phyloP scores from a whole-genome alignment of 2,113 vertebrate species.

The Gallinago media region DNA sequence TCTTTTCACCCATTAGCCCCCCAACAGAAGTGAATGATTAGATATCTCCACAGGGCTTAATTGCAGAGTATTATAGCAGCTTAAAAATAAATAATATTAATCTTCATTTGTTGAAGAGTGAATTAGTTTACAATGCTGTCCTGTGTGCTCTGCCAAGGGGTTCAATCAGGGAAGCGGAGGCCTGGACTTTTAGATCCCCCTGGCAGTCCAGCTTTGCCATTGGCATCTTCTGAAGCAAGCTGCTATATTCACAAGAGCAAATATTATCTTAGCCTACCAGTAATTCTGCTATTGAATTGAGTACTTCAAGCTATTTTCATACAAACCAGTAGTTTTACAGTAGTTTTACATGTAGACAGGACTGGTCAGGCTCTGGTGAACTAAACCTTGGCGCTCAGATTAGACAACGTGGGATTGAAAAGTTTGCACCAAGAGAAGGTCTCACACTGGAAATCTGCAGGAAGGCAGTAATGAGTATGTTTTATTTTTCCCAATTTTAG shows the following conservation, averaged over 20 bases:
- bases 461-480: fast-evolving
- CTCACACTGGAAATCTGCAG: not conserved
- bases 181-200: not conserved
- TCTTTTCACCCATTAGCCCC: not conserved
- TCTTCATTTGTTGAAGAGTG: not conserved
- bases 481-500: not conserved
- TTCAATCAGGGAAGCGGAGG: not conserved
- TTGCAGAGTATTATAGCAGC: not conserved
- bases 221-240: not conserved
- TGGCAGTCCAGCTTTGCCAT: not conserved
- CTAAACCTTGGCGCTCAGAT: not conserved
- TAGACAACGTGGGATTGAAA: fast-evolving
- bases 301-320: fast-evolving
- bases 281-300: not conserved
- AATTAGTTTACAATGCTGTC: fast-evolving
- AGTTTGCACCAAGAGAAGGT: not conserved
- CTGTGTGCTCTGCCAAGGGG: not conserved
- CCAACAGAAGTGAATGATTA: not conserved
- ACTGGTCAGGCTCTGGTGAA: not conserved
- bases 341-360: fast-evolving
- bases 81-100: not conserved
- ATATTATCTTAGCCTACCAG: not conserved
- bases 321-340: fast-evolving
- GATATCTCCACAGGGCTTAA: not conserved
- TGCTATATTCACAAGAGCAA: not conserved